Evolutionary conservation across 1,140 invertebrate species (phyloP).

Genomic region (Coboldia fuscipes): DNA sequence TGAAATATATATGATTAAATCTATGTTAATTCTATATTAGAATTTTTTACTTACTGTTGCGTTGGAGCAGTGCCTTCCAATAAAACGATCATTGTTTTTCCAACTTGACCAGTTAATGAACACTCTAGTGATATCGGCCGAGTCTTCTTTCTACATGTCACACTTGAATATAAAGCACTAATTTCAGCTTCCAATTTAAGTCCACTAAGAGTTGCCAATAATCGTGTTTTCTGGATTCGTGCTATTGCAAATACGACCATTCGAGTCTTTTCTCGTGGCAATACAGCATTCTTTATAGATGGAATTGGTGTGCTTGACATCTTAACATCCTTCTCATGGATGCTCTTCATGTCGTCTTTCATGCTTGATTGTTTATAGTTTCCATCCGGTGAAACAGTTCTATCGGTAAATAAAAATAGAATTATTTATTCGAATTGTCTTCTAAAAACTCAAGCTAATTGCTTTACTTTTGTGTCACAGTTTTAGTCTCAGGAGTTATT

Average conservation of each 20-base stretch:
- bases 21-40: not conserved
- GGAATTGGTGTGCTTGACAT: slow-evolving; percentile 28
- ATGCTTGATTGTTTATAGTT: slow-evolving; percentile 16
- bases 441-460: no score
- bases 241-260: slow-evolving; percentile 55
- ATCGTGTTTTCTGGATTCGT: slow-evolving; percentile 65
- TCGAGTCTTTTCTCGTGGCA: slow-evolving; percentile 13
- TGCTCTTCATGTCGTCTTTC: slow-evolving; percentile 8
- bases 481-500: slow-evolving; percentile 85
- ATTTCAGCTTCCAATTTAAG: slow-evolving; percentile 31
- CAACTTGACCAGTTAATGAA: slow-evolving; percentile 75
- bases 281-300: slow-evolving; percentile 14
- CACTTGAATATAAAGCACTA: slow-evolving; percentile 17
- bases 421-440: not conserved
- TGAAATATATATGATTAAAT: slow-evolving; percentile 3
- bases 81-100: slow-evolving; percentile 77
- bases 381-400: slow-evolving; percentile 22
- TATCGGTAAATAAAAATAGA: slow-evolving; percentile 9
- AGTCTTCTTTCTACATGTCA: slow-evolving; percentile 20
- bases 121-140: slow-evolving; percentile 45
- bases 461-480: slow-evolving; percentile 25
- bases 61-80: slow-evolving; percentile 73
- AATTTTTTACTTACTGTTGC: slow-evolving; percentile 45
- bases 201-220: slow-evolving; percentile 79
- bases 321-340: slow-evolving; percentile 17